Evolutionary conservation across 2,797 vertebrate species (phyloP).

Genomic region (Phrynocephalus forsythii): DNA sequence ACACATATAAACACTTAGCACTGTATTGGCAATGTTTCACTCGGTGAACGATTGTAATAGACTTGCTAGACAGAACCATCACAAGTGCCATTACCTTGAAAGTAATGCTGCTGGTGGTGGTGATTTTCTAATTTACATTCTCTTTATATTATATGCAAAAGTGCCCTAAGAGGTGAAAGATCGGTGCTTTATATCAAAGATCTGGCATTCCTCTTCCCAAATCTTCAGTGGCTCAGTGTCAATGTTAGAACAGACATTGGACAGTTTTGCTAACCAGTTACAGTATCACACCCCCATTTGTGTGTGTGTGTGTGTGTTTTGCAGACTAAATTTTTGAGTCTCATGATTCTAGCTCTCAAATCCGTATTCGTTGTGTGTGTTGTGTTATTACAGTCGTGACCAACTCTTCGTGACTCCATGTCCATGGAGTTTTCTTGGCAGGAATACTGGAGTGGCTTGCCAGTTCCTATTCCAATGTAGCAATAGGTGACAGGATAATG

Average conservation of each 20-base stretch:
- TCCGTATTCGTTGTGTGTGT: not conserved
- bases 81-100: slow-evolving; percentile 42
- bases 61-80: slow-evolving; percentile 43
- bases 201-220: slow-evolving; percentile 27
- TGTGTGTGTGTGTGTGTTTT: not conserved
- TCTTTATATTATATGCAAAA: slow-evolving; percentile 42
- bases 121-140: slow-evolving; percentile 26
- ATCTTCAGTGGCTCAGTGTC: slow-evolving; percentile 44
- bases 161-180: slow-evolving; percentile 55
- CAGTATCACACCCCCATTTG: not conserved
- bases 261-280: slow-evolving; percentile 9
- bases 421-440: no score
- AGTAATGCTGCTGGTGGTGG: slow-evolving; percentile 11
- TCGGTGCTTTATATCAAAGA: slow-evolving; percentile 48
- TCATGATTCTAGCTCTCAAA: slow-evolving; percentile 44
- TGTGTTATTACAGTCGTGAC: no score
- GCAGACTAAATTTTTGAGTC: slow-evolving; percentile 37
- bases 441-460: no score
- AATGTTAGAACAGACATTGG: slow-evolving; percentile 29
- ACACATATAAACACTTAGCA: not conserved
- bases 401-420: no score
- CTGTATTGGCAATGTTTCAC: slow-evolving; percentile 13
- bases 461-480: slow-evolving; percentile 48
- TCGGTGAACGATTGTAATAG: slow-evolving; percentile 44
- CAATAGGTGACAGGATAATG: slow-evolving; percentile 56